Evolutionary conservation across 2,888 invertebrate species (phyloP).

Genomic region (Andrena bucephala): DNA sequence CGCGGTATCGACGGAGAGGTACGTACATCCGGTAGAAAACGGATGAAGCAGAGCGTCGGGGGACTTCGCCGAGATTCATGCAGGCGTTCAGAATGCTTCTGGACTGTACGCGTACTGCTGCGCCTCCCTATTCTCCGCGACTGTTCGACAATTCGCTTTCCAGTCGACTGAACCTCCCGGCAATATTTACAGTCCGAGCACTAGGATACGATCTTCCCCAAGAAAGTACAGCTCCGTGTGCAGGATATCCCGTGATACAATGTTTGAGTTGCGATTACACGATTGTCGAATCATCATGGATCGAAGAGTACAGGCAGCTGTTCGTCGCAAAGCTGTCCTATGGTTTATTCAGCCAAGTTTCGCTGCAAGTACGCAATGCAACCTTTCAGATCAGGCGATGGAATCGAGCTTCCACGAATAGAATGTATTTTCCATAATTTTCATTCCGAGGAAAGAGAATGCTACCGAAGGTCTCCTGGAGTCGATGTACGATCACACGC

Average conservation of each 20-base stretch:
- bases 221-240: neutral
- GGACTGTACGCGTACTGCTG: neutral
- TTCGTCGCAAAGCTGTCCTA: too few relatives aligned
- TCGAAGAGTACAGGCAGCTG: too few relatives aligned
- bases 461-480: neutral
- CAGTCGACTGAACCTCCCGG: slow-evolving; percentile 7
- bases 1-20: neutral
- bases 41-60: neutral
- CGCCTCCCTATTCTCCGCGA: neutral
- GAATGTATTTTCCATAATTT: neutral
- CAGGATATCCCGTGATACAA: neutral
- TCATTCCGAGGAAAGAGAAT: neutral
- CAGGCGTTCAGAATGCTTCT: slow-evolving; percentile 3
- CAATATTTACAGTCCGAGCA: slow-evolving; percentile 12
- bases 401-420: neutral
- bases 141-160: slow-evolving; percentile 23
- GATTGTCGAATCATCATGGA: neutral
- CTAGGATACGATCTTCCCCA: neutral
- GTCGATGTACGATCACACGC: slow-evolving; percentile 3
- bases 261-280: neutral
- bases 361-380: neutral
- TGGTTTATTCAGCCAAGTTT: neutral
- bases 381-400: neutral
- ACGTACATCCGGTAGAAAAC: neutral
- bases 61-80: neutral